Evolutionary conservation across 2,113 vertebrate genomes (phyloP).

Genomic region (Tichodroma muraria): DNA sequence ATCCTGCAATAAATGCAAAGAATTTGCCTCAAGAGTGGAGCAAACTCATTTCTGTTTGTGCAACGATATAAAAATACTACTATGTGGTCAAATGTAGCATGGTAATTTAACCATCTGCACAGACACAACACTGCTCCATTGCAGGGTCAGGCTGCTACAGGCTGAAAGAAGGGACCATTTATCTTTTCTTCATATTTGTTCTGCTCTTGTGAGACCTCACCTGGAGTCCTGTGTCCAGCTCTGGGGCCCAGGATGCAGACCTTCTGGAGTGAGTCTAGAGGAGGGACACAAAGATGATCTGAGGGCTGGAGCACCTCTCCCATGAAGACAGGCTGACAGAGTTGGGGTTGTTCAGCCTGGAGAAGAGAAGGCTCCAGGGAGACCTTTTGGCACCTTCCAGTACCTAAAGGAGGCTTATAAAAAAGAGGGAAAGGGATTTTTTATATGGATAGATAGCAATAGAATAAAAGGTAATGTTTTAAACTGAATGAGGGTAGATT

Average conservation of each 20-base stretch:
- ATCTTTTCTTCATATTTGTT: not conserved
- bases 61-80: not conserved
- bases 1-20: not conserved
- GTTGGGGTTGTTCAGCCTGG: not conserved
- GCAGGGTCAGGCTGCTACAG: not conserved
- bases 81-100: not conserved
- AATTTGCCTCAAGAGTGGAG: not conserved
- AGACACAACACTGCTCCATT: fast-evolving
- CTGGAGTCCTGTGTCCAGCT: not conserved
- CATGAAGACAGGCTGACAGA: not conserved
- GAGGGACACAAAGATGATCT: not conserved
- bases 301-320: not conserved
- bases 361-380: not conserved
- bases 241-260: not conserved
- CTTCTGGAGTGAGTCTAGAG: not conserved
- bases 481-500: not conserved
- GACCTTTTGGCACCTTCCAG: not conserved
- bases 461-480: not conserved
- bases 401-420: not conserved
- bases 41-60: not conserved
- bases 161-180: not conserved
- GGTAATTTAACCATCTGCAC: not conserved
- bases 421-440: not conserved
- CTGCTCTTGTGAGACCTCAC: not conserved
- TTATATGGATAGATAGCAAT: not conserved